Conservation (phyloP, 2,797 vertebrate genomes). For the Catamblyrhynchus diadema region DNA sequence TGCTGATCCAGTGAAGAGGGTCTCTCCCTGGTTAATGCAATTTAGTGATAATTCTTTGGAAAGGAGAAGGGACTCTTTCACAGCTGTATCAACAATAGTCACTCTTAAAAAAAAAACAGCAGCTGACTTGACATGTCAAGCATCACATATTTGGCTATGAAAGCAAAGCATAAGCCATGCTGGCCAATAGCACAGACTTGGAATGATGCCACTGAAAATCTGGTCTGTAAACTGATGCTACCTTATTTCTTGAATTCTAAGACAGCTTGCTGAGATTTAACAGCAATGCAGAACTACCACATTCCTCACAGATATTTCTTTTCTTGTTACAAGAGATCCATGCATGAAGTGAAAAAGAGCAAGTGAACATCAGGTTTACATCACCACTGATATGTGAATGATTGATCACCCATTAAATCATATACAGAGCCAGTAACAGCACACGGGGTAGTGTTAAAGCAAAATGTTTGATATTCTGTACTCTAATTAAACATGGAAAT, state of each 20-base stretch:
- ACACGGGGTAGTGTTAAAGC: conserved; percentile 54
- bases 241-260: conserved; percentile 54
- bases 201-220: conserved; percentile 42
- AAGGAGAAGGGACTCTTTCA: conserved; percentile 42
- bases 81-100: conserved; percentile 76
- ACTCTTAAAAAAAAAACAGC: conserved; percentile 24
- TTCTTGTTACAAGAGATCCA: conserved; percentile 45
- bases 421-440: conserved; percentile 54
- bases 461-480: conserved; percentile 52
- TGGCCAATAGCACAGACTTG: conserved; percentile 43
- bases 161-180: conserved; percentile 51
- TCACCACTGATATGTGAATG: conserved; percentile 62
- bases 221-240: conserved; percentile 55
- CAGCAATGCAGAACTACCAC: conserved; percentile 28
- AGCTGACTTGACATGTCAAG: conserved; percentile 75
- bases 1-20: not conserved
- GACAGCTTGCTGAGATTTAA: conserved; percentile 50
- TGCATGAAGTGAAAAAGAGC: conserved; percentile 49
- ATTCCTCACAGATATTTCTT: conserved; percentile 53
- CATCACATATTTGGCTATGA: conserved; percentile 69
- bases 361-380: conserved; percentile 66
- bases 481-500: conserved; percentile 61
- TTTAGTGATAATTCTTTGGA: conserved; percentile 48
- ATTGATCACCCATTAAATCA: conserved; percentile 68
- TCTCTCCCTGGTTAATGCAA: conserved; percentile 56